phyloP scores from a whole-genome alignment of 2,113 vertebrate genomes.

The Notiomystis cincta region DNA sequence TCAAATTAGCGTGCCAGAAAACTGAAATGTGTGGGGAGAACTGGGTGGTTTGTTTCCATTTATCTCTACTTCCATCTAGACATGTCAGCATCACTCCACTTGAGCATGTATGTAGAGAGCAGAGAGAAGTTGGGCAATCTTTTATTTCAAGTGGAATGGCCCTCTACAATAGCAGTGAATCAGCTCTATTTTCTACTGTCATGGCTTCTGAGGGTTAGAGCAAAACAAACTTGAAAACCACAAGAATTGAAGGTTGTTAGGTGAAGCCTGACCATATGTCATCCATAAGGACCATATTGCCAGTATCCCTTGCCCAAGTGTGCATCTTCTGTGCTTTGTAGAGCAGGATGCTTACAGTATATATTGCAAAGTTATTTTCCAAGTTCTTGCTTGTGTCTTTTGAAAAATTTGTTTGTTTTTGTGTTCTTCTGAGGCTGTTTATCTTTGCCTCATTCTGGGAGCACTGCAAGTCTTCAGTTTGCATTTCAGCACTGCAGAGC shows the following conservation, averaged over 20 bases:
- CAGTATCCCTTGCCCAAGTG: not conserved
- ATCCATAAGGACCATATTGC: not conserved
- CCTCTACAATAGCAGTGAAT: not conserved
- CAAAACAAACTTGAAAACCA: not conserved
- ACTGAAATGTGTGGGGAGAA: not conserved
- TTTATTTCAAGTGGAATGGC: not conserved
- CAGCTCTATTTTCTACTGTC: not conserved
- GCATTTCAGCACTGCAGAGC: not conserved
- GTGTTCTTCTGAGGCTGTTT: not conserved
- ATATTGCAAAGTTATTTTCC: not conserved
- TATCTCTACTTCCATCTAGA: not conserved
- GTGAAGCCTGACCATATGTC: not conserved
- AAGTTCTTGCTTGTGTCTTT: not conserved
- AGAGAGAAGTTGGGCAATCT: not conserved
- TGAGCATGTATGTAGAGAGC: not conserved
- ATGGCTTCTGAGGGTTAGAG: not conserved
- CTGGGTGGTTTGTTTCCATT: not conserved
- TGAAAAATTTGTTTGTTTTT: not conserved
- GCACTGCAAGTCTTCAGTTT: not conserved
- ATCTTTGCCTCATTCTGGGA: not conserved
- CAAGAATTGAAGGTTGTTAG: not conserved
- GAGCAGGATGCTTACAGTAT: accelerated
- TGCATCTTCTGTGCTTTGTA: not conserved
- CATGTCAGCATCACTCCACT: not conserved
- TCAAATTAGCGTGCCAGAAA: not conserved